A percentile compares a stretch with the other conserved stretches of the same genome.
phyloP scores from a whole-genome alignment of 2,888 invertebrate species.

The Pseudococcus jackbeardsleyi region DNA sequence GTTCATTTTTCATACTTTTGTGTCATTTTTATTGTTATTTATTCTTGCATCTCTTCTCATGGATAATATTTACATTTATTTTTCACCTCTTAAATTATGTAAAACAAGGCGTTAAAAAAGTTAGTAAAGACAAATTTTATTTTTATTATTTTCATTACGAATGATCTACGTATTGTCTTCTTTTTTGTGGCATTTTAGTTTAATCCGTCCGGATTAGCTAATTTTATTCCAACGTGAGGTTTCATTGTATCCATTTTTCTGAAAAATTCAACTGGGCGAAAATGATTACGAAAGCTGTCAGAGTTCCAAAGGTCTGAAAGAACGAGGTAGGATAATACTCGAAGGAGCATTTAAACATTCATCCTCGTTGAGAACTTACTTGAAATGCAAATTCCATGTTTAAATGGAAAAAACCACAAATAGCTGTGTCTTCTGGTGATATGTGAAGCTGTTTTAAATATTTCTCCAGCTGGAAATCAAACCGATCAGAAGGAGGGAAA shows the following conservation, averaged over 20 bases:
- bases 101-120: conserved; percentile 43
- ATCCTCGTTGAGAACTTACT: conserved; percentile 8
- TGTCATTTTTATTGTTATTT: conserved; percentile 63
- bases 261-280: conserved; percentile 48
- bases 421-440: conserved; percentile 22
- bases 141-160: conserved; percentile 42
- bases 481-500: not conserved
- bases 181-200: not conserved
- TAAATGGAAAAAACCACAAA: conserved; percentile 59
- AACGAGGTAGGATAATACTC: not conserved
- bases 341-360: not conserved
- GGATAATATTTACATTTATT: conserved; percentile 46
- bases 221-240: not conserved
- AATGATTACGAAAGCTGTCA: conserved; percentile 50
- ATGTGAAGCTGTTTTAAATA: conserved; percentile 38
- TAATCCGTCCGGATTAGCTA: not conserved
- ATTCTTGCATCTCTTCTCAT: conserved; percentile 41
- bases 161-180: not conserved
- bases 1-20: conserved; percentile 58
- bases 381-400: conserved; percentile 59
- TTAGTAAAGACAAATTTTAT: conserved; percentile 30
- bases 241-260: conserved; percentile 46
- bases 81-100: conserved; percentile 29
- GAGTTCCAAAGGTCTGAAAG: conserved; percentile 54
- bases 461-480: conserved; percentile 51